Evolutionary conservation across 2,888 invertebrate genomes (phyloP).

Genomic region (Syrphus vitripennis): DNA sequence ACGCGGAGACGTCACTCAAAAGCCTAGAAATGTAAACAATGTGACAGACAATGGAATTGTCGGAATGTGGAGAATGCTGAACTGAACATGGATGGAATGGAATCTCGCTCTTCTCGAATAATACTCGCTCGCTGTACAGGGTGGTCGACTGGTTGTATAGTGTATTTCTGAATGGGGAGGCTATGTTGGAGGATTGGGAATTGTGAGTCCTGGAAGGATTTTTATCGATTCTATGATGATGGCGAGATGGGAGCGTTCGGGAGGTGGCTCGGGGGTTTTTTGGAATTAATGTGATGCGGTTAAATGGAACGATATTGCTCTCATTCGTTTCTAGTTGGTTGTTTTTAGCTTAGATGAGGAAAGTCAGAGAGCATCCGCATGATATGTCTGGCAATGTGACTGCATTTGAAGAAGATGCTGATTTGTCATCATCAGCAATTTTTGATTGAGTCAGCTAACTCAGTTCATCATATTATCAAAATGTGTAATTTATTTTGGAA

Average conservation of each 20-base stretch:
- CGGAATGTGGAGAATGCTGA: constrained; percentile 71
- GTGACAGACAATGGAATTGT: constrained; percentile 72
- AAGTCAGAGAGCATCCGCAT: constrained; percentile 9
- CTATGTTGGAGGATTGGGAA: not conserved
- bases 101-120: constrained; percentile 64
- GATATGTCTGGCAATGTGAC: constrained; percentile 33
- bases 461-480: not conserved
- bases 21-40: constrained; percentile 71
- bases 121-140: constrained; percentile 12
- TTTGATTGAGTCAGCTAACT: constrained; percentile 31
- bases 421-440: constrained; percentile 57
- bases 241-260: constrained; percentile 24
- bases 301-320: constrained; percentile 64
- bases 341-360: not conserved
- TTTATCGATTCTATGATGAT: constrained; percentile 66
- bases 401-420: constrained; percentile 52
- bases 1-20: constrained; percentile 71
- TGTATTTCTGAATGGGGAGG: not conserved
- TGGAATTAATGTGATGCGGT: constrained; percentile 70
- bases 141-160: not conserved
- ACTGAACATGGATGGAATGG: constrained; percentile 71
- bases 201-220: constrained; percentile 59
- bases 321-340: not conserved
- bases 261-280: constrained; percentile 24
- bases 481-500: not conserved